Percentiles rank a stretch among this genome's conserved stretches.
Conservation (phyloP, 2,888 invertebrate genomes). For the Alloscopus bannaensis region DNA sequence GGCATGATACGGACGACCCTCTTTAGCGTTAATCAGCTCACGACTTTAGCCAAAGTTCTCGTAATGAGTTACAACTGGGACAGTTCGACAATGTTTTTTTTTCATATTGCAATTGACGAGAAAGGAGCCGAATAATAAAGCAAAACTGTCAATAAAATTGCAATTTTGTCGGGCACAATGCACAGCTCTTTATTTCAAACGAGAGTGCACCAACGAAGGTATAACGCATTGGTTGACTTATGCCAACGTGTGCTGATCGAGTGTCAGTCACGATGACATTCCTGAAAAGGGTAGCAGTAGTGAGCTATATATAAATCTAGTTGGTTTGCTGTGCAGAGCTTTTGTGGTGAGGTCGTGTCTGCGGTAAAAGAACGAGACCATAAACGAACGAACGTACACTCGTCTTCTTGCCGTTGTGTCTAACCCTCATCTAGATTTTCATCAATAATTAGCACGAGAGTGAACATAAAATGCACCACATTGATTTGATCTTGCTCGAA, state of each 20-base stretch:
- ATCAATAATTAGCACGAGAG: slow-evolving; percentile 53
- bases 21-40: slow-evolving; percentile 58
- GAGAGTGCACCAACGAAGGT: too few relatives aligned
- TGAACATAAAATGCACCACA: slow-evolving; percentile 18
- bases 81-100: slow-evolving; percentile 10
- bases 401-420: too few relatives aligned
- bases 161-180: too few relatives aligned
- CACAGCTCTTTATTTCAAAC: too few relatives aligned
- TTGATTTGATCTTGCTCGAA: slow-evolving; percentile 36
- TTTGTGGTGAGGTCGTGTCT: too few relatives aligned
- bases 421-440: slow-evolving; percentile 55
- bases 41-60: slow-evolving; percentile 45
- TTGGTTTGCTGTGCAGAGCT: not conserved
- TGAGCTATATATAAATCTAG: not conserved
- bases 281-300: slow-evolving; percentile 22
- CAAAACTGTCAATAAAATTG: not conserved
- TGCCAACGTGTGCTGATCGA: slow-evolving; percentile 42
- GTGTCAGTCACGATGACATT: slow-evolving; percentile 58
- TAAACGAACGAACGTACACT: too few relatives aligned
- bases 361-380: too few relatives aligned
- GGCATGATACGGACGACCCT: slow-evolving; percentile 39
- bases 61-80: slow-evolving; percentile 38
- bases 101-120: not conserved
- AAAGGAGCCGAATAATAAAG: not conserved
- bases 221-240: slow-evolving; percentile 30